These are phyloP conservation scores for Drosophila ficusphila DNA, from an alignment of 1,140 invertebrate species.

Conservation along the genomic window DNA sequence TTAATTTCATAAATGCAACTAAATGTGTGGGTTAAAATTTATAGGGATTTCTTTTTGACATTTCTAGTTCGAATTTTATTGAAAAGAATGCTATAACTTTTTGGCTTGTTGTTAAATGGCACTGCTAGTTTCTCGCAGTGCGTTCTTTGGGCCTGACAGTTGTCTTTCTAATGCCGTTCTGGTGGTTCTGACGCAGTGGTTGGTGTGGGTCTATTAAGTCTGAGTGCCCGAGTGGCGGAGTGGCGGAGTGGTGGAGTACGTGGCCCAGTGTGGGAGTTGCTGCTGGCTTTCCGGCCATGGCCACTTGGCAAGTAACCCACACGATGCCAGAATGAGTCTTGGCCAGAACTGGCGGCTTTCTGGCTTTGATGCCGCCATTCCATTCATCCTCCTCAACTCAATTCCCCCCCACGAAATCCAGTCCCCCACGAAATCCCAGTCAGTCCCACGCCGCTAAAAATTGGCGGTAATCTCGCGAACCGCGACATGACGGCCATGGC, in stretches of 20 bases:
- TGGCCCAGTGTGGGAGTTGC: slow-evolving; percentile 35
- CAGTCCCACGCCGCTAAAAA: slow-evolving; percentile 23
- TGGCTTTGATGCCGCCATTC: slow-evolving; percentile 38
- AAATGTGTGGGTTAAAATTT: too few species aligned
- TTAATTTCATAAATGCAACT: too few species aligned
- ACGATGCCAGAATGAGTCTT: slow-evolving; percentile 31
- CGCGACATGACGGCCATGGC: slow-evolving; percentile 38
- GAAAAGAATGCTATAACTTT: too few species aligned
- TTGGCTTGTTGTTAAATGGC: too few species aligned
- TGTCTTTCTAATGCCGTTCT: slow-evolving; percentile 6
- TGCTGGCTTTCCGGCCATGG: slow-evolving; percentile 47
- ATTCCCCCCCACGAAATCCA: background rate
- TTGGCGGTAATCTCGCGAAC: slow-evolving; percentile 4
- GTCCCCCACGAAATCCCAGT: slow-evolving; percentile 10
- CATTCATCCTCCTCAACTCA: too few species aligned
- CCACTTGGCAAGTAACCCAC: slow-evolving; percentile 60
- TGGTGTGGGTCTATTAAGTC: background rate
- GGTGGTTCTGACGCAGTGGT: background rate
- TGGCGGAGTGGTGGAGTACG: background rate
- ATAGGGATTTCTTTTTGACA: too few species aligned
- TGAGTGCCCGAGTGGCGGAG: slow-evolving; percentile 1
- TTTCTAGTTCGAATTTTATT: too few species aligned
- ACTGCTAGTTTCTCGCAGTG: slow-evolving; percentile 3
- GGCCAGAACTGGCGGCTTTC: slow-evolving; percentile 58
- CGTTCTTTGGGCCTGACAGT: background rate